These are phyloP conservation scores for Paracanthobrama guichenoti DNA, from an alignment of 2,113 vertebrate genomes.

Conservation along the genomic window DNA sequence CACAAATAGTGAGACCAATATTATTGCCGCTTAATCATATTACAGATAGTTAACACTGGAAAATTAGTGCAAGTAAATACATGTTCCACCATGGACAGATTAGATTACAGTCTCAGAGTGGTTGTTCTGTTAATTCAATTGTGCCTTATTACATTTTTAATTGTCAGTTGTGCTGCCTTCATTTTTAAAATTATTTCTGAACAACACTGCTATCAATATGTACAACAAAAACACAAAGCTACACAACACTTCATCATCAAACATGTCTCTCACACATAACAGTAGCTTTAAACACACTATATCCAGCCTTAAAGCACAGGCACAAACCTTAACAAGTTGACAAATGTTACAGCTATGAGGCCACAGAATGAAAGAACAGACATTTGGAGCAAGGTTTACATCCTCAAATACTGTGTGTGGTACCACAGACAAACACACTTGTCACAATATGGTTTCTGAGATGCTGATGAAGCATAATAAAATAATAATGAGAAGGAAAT, in stretches of 20 bases:
- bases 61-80: not conserved
- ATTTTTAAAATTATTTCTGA: not conserved
- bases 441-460: constrained; percentile 1
- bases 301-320: not conserved
- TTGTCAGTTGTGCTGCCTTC: not conserved
- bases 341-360: constrained; percentile 1
- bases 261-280: not conserved
- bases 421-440: not conserved
- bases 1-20: not conserved
- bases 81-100: not conserved
- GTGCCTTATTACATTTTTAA: not conserved
- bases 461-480: constrained; percentile 3
- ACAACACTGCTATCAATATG: not conserved
- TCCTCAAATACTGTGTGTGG: not conserved
- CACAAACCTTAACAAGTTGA: not conserved
- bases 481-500: not conserved
- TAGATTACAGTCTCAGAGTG: not conserved
- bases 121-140: not conserved
- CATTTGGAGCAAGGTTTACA: not conserved
- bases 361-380: not conserved
- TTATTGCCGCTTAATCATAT: not conserved
- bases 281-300: not conserved
- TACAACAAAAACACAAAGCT: constrained; percentile 11
- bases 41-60: not conserved
- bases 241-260: not conserved